Base-by-base conservation (phyloP, 2,888 invertebrate genomes). In the Ennomos fuscantarius region DNA sequence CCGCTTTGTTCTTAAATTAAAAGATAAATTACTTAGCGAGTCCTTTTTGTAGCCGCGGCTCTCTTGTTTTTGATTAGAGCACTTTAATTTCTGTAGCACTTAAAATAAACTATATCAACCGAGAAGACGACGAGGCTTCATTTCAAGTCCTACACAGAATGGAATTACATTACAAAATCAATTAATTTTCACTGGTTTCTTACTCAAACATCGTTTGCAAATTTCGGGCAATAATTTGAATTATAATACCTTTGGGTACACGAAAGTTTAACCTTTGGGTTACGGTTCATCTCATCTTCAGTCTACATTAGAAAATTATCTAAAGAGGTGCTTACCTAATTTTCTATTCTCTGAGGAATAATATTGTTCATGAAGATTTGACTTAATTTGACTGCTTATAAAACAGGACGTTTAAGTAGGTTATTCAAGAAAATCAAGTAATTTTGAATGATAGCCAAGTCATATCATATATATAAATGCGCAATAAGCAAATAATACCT, bases 101-200 rank as follows among this genome's bases (percentile, higher is more conserved):
- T 52, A 52, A 52, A 52, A 52, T 52, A 58, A 58, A 59, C 50
- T 50, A 47, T 35, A 55, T 53, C 53, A 53, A 52, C 41, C 31
- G 40, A 24, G 24, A 58, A 5, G 44, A 53, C 34, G 48, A 36
- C 50, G 54, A 51, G 43, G 46, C 46, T 59, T 60, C 35, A 34
- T 57, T 52, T 59, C 62, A 58, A 62, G 43, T 51, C 33, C 62
- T 56, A 53, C 60, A 45, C 48, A 51, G 59, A 71, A 69, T 65
- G 46, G 63, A 72, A 68, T 70, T 66, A 63, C 49, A 55, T 65
- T 63, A 62, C 62, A 39, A 62, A 53, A 53, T 52, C 60, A 61
- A 70, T 64, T 60, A 62, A 65, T 61, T 63, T 70, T 51, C 60
- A 53, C 56, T 60, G 60, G 59, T 46, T 66, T 70, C 67, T 63